Percentiles rank a stretch among this genome's conserved stretches.
Evolutionary conservation across 2,797 vertebrate species (phyloP).

Genomic region (Anniella stebbinsi): DNA sequence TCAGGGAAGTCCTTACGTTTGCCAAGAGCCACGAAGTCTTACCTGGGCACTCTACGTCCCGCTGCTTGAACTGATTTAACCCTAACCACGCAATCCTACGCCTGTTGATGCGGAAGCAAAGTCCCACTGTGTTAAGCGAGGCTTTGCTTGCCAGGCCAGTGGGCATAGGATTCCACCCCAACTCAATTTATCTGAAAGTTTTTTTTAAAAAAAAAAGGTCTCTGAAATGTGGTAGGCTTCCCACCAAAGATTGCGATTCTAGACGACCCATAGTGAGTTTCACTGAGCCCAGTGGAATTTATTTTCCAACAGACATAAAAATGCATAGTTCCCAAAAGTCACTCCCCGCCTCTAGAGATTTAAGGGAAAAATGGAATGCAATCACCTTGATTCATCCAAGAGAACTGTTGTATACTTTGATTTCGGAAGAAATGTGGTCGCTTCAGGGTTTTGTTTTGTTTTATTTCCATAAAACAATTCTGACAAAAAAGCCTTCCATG

Average conservation of each 20-base stretch:
- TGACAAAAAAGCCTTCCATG: background rate
- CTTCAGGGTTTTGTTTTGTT: conserved; percentile 62
- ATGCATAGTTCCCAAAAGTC: background rate
- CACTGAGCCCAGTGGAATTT: background rate
- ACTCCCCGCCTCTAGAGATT: background rate
- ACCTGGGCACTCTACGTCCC: background rate
- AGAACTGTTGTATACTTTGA: conserved; percentile 22
- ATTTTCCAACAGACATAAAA: background rate
- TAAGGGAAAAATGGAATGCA: too few relatives aligned
- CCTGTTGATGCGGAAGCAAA: background rate
- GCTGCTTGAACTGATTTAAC: background rate
- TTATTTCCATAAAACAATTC: too few relatives aligned
- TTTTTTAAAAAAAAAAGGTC: background rate
- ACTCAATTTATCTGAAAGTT: too few relatives aligned
- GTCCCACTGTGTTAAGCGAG: background rate
- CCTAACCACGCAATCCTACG: background rate
- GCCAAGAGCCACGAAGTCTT: background rate
- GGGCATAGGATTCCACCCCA: background rate
- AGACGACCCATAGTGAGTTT: background rate
- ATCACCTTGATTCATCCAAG: background rate
- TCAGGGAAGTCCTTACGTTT: background rate
- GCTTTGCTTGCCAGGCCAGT: background rate
- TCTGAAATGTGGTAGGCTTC: background rate
- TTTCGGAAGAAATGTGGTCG: conserved; percentile 56
- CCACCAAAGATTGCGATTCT: background rate